These are phyloP conservation scores for Nasua narica DNA, from an alignment of 2,797 vertebrate species.

Conservation along the genomic window DNA sequence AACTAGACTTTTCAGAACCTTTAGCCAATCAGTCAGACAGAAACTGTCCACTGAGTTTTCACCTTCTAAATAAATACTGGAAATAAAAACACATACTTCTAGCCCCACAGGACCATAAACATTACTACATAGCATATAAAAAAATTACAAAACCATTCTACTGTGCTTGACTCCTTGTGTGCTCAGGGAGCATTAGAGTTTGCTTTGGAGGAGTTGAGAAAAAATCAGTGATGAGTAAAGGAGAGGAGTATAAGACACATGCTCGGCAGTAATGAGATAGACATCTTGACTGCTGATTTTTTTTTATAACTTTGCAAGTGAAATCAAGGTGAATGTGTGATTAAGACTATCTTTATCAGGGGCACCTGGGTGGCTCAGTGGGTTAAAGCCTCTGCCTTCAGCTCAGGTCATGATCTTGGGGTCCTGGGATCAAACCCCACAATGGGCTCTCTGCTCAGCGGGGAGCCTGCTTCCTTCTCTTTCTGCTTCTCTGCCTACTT, in stretches of 20 bases:
- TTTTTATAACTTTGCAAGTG: background rate
- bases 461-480: too few relatives aligned
- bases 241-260: accelerated
- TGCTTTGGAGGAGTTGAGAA: background rate
- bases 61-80: background rate
- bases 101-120: background rate
- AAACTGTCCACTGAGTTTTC: background rate
- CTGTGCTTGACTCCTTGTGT: background rate
- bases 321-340: background rate
- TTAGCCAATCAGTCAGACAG: background rate
- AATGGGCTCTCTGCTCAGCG: too few relatives aligned
- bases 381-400: too few relatives aligned
- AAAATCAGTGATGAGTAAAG: background rate
- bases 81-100: background rate
- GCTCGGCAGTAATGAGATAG: background rate
- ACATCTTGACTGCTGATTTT: background rate
- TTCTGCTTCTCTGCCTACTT: too few relatives aligned
- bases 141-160: background rate
- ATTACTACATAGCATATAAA: background rate
- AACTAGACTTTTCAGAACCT: background rate
- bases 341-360: background rate
- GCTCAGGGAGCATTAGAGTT: background rate
- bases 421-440: too few relatives aligned
- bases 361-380: too few relatives aligned
- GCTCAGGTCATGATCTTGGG: too few relatives aligned